Evolutionary conservation across 2,888 invertebrate genomes (phyloP).

Genomic region (Silvanus unidentatus): DNA sequence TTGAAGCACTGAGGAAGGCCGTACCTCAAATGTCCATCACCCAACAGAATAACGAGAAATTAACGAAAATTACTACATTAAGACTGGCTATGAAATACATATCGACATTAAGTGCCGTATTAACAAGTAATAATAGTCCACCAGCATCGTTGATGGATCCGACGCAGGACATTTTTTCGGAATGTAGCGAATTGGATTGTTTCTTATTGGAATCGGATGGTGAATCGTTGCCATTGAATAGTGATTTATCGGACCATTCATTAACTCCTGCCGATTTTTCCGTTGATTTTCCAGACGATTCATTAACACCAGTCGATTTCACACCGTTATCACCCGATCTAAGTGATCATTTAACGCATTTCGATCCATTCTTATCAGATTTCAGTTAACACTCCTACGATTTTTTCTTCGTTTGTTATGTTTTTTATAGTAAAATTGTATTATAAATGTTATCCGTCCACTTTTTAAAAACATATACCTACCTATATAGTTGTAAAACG

Average conservation of each 20-base stretch:
- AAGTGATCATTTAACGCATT: conserved; percentile 37
- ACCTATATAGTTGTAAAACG: too few relatives aligned
- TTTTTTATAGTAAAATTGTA: conserved; percentile 5
- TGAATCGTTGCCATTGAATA: conserved; percentile 40
- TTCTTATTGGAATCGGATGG: conserved; percentile 54
- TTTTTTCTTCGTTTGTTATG: conserved; percentile 9
- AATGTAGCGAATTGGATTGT: conserved; percentile 44
- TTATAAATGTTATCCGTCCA: too few relatives aligned
- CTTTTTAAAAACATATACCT: too few relatives aligned
- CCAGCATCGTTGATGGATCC: conserved; percentile 11
- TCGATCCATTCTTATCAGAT: conserved; percentile 39
- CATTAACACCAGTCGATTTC: conserved; percentile 40
- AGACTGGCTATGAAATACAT: conserved; percentile 64
- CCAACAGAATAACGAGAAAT: conserved; percentile 49
- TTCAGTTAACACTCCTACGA: conserved; percentile 34
- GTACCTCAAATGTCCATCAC: conserved; percentile 48
- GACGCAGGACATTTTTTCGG: conserved; percentile 33
- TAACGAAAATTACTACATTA: conserved; percentile 64
- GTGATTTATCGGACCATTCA: conserved; percentile 43
- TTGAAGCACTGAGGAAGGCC: conserved; percentile 55
- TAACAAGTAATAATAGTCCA: conserved; percentile 29
- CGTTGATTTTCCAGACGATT: conserved; percentile 41
- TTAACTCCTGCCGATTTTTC: conserved; percentile 42
- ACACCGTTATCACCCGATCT: conserved; percentile 40
- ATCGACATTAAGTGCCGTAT: conserved; percentile 43